phyloP scores from a whole-genome alignment of 2,113 vertebrate species.

The Theristicus caerulescens region DNA sequence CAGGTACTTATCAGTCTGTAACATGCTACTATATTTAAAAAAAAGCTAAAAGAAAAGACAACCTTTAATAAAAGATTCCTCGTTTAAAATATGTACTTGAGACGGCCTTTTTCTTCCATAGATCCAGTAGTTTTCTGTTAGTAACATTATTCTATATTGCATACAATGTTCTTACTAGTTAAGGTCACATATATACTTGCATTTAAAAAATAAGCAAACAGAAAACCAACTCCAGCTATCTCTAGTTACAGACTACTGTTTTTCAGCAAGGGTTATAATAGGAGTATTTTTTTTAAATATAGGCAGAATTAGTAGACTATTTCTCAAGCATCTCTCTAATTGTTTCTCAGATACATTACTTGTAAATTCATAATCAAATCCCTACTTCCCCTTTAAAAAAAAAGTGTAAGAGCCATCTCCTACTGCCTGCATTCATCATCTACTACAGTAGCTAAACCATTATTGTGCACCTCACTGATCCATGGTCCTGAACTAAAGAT shows the following conservation, averaged over 20 bases:
- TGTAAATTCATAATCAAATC: not conserved
- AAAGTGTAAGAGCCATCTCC: accelerated
- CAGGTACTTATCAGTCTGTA: not conserved
- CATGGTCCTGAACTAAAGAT: not conserved
- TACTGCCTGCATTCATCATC: not conserved
- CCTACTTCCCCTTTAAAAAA: not conserved
- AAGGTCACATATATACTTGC: not conserved
- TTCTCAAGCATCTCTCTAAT: not conserved
- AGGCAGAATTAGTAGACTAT: not conserved
- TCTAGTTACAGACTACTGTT: not conserved
- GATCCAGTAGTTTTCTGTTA: not conserved
- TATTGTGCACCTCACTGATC: not conserved
- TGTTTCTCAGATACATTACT: not conserved
- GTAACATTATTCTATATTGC: not conserved
- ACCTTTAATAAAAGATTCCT: not conserved
- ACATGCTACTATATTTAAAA: not conserved
- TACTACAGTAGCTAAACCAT: not conserved
- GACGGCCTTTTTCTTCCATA: not conserved
- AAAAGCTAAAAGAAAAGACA: not conserved
- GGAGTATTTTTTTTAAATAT: not conserved
- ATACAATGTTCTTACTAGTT: not conserved
- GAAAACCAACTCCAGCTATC: not conserved
- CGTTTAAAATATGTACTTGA: not conserved
- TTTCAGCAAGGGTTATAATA: not conserved
- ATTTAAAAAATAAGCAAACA: not conserved